phyloP scores from a whole-genome alignment of 2,113 vertebrate species.

The Pleuronectes platessa region DNA sequence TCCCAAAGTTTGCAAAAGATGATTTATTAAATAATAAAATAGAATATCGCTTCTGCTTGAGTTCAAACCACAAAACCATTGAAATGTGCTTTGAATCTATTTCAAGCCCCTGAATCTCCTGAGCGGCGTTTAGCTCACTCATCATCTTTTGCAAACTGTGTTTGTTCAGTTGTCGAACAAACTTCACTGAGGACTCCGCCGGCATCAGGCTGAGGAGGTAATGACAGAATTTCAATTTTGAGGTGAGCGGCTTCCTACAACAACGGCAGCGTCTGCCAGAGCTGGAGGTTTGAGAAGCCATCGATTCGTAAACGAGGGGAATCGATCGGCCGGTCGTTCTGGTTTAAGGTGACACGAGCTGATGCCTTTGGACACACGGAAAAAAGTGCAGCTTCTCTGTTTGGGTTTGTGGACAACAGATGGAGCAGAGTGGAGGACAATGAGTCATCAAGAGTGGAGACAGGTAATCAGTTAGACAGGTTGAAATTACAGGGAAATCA shows the following conservation, averaged over 20 bases:
- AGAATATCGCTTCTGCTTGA: too few relatives aligned
- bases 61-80: not conserved
- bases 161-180: not conserved
- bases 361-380: constrained; percentile 45
- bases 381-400: constrained; percentile 39
- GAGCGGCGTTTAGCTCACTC: not conserved
- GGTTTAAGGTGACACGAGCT: constrained; percentile 67
- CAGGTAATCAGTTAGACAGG: constrained; percentile 41
- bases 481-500: constrained; percentile 31
- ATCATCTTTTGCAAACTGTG: not conserved
- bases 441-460: constrained; percentile 24
- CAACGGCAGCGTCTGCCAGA: constrained; percentile 27
- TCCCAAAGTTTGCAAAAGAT: too few relatives aligned
- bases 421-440: constrained; percentile 8
- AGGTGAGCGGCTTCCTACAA: constrained; percentile 51
- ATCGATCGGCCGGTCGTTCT: constrained; percentile 68
- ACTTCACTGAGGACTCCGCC: constrained; percentile 2
- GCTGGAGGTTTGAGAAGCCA: constrained; percentile 53
- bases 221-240: constrained; percentile 51
- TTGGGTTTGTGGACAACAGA: constrained; percentile 11
- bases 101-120: not conserved
- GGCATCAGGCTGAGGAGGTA: constrained; percentile 2
- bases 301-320: constrained; percentile 62
- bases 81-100: not conserved
- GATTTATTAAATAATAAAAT: too few relatives aligned